Base-by-base conservation (phyloP, 2,888 invertebrate species). In the Enoplolaimus lenunculus region DNA sequence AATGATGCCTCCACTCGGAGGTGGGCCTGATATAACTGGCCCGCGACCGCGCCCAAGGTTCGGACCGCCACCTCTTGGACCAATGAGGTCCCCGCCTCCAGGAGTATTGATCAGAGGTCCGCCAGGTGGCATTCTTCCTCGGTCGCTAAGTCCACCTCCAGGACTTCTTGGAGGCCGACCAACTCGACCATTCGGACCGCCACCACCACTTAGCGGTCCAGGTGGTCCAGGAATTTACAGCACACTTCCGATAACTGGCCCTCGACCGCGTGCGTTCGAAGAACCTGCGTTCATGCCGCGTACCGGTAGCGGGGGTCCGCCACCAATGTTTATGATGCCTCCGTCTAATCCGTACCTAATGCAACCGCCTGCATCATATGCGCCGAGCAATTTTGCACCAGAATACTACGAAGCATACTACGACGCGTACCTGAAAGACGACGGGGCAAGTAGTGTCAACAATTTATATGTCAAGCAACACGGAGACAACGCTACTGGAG, bases 341-440 rank as follows among this genome's bases (percentile, higher is more conserved):
- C 71, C 59, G 1, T 65, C n/a, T 16, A 68, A 34, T 2, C 34
- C 62, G 65, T 65, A 67, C 3, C 71, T 72, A 13, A 35, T 72
- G 28, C 60, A 29, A 35, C 74, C 65, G 28, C 71, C 73, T 16
- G 67, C 67, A 29, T 66, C 67, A 26, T 66, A 66, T 31, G 7
- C 34, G 34, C 67, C 67, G 7, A 31, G 3, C 34, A 29, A 66
- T n/a, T 66, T 7, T 35, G 73, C 75, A 1, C 72, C 74, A 1
- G 77, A 78, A 62, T 74, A 77, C 26, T 78, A 79, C 68, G 77
- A 79, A 67, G 71, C 73, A 7, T 78, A 77, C 67, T 78, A 78
- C 70, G 78, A 79, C 71, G 77, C 78, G 0, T 75, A 79, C 70
- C 74, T 75, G 60, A 21, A 66, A 31, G 45, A 45, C 45, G 45